Evolutionary conservation across 2,113 vertebrate species (phyloP), one percentile per base, ranked within the genome.

Genomic region (Mastomys natalensis): DNA sequence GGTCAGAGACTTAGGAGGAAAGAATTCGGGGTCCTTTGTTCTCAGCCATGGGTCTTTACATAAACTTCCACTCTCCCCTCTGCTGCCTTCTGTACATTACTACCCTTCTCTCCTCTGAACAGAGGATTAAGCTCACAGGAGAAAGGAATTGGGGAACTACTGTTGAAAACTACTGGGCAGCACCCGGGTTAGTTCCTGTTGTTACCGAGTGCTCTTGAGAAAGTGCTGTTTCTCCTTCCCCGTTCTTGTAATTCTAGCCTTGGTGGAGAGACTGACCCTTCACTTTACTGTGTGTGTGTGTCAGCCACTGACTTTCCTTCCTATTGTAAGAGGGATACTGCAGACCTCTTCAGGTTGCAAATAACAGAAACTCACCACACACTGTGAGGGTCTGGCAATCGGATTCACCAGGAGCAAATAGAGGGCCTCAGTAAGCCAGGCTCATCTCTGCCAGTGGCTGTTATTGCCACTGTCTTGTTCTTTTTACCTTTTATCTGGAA

Each of bases 171-270:
- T 81, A 68, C n/a, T 73, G 29, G 81, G 86, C 80, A 85, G 90
- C 89, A 84, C 26, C 88, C 24, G 62, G 62, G 92, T 84, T 77
- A 45, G 73, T 21, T 88, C 81, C 62, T 48, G 7, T 77, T 21
- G 51, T 92, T 82, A 68, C 48, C 73, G 31, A 64, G 40, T 34
- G 45, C 70, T 89, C 78, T 80, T 77, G 84, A 96, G 85, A 95
- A 91, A 76, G 11, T 58, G 64, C 78, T 91, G 34, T 86, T 72
- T 19, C 77, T 91, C 73, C 66, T 93, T 72, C 51, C 80, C 37
- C 34, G 93, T 81, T 66, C 90, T 94, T 86, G 74, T 87, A 85
- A 81, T 96, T 92, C 68, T 90, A 80, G 45, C 80, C 53, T 93
- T 60, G 43, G 5, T 16, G 31, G 89, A 81, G 74, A 77, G 94